Evolutionary conservation across 2,797 vertebrate species (phyloP).

Genomic region (Moxostoma hubbsi): DNA sequence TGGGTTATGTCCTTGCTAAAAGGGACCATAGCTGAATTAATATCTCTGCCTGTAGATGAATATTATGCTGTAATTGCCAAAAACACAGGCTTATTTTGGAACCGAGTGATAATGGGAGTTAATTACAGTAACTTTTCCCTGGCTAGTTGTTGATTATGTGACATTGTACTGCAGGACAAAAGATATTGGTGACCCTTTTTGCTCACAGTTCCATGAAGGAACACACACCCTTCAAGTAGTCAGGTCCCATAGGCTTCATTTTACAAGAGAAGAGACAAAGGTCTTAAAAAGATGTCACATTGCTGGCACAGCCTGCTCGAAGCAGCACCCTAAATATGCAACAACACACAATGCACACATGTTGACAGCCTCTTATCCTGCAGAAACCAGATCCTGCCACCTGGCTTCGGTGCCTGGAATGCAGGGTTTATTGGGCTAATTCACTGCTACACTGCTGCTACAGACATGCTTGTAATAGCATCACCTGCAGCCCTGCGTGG

Average conservation of each 20-base stretch:
- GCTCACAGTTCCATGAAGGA: slow-evolving; percentile 39
- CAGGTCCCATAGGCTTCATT: too few species aligned
- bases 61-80: slow-evolving; percentile 1
- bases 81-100: slow-evolving; percentile 21
- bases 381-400: slow-evolving; percentile 55
- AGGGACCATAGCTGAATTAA: too few species aligned
- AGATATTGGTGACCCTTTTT: slow-evolving; percentile 33
- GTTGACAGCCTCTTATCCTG: slow-evolving; percentile 57
- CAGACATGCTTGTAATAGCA: slow-evolving; percentile 58
- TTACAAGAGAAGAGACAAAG: slow-evolving; percentile 32
- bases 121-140: slow-evolving; percentile 36
- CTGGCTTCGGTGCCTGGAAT: slow-evolving; percentile 49
- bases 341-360: slow-evolving; percentile 41
- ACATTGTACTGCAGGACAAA: slow-evolving; percentile 49
- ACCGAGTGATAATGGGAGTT: slow-evolving; percentile 28
- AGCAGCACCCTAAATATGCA: slow-evolving; percentile 55
- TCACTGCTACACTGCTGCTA: slow-evolving; percentile 53
- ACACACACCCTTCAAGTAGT: not conserved
- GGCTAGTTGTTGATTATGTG: slow-evolving; percentile 29
- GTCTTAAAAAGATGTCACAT: slow-evolving; percentile 55
- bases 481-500: slow-evolving; percentile 48
- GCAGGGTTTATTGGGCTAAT: slow-evolving; percentile 62
- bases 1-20: too few species aligned
- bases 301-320: slow-evolving; percentile 40
- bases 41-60: not conserved